phyloP scores from a whole-genome alignment of 1,140 invertebrate species.

The Zaprionus capensis region DNA sequence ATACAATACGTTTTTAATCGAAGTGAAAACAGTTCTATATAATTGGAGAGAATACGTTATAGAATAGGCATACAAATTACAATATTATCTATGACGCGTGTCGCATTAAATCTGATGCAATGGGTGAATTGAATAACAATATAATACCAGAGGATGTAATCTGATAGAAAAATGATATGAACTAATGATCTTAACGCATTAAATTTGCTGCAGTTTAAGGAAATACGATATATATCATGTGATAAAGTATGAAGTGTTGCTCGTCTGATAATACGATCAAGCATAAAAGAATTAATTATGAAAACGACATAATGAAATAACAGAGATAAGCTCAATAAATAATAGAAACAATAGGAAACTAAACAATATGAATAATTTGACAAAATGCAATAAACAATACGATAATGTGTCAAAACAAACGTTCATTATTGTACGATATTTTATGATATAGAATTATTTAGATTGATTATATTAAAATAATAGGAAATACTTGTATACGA shows the following conservation, averaged over 20 bases:
- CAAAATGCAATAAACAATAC: not conserved
- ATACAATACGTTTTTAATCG: not conserved
- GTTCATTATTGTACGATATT: not conserved
- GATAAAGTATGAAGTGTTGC: not conserved
- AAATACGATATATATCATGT: not conserved
- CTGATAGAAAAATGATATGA: not conserved
- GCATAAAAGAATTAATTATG: slow-evolving; percentile 1
- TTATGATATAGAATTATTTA: not conserved
- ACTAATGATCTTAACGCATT: not conserved
- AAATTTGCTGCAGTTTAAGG: not conserved
- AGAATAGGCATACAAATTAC: not conserved
- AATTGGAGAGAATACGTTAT: not conserved
- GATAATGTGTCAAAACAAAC: not conserved
- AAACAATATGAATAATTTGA: slow-evolving; percentile 1
- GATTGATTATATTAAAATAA: not conserved
- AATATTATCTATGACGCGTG: not conserved
- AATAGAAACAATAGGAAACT: not conserved
- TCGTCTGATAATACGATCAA: not conserved
- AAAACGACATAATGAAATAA: not conserved
- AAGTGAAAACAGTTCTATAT: not conserved
- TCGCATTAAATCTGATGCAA: not conserved
- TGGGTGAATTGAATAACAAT: not conserved
- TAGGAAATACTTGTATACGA: not conserved
- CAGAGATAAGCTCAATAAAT: not conserved
- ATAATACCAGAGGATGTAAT: not conserved